Conservation (phyloP, 2,797 vertebrate species). For the Rhinoraja longicauda region DNA sequence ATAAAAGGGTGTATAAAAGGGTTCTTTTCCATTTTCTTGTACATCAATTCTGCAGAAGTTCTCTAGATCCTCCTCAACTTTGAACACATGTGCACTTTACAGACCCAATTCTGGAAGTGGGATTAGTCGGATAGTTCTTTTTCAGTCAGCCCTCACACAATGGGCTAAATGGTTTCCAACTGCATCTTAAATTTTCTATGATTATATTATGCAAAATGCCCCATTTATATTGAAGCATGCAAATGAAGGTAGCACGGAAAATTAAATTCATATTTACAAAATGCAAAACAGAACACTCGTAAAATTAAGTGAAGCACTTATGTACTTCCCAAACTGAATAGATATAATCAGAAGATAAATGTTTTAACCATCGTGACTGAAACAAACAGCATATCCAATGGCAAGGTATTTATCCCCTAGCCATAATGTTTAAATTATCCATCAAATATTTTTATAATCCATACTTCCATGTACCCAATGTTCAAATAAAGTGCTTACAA, state of each 20-base stretch:
- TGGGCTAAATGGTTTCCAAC: too few species aligned
- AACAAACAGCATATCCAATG: background rate
- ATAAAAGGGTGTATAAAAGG: background rate
- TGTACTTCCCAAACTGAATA: background rate
- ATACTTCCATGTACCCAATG: too few species aligned
- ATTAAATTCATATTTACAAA: background rate
- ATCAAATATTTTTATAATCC: background rate
- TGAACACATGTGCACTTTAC: background rate
- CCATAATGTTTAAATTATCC: background rate
- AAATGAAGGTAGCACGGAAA: background rate
- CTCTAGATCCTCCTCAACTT: background rate
- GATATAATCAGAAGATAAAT: background rate
- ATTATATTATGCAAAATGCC: too few species aligned
- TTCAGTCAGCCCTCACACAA: too few species aligned
- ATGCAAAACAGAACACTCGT: background rate
- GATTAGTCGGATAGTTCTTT: too few species aligned
- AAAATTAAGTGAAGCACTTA: background rate
- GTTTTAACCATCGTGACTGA: background rate
- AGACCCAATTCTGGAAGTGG: too few species aligned
- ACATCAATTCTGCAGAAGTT: background rate
- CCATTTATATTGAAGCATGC: background rate
- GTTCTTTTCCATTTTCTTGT: background rate
- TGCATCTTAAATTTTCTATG: too few species aligned
- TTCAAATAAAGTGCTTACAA: background rate
- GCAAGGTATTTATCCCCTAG: background rate